Conservation (phyloP, 2,797 vertebrate genomes). For the Halcyon leucocephala region DNA sequence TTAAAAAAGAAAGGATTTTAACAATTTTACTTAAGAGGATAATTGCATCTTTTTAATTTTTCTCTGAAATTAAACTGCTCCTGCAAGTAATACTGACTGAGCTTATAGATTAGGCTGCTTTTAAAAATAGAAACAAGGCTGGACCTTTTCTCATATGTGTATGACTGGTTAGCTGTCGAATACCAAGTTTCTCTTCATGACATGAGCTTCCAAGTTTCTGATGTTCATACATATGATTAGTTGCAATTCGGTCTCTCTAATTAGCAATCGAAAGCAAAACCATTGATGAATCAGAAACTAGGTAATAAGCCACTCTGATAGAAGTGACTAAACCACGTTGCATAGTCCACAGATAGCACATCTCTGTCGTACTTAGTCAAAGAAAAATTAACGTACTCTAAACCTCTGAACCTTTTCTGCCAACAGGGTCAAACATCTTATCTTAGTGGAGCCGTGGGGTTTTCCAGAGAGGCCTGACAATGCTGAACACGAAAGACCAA, state of each 20-base stretch:
- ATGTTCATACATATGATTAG: neutral
- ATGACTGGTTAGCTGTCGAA: neutral
- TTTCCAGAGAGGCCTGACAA: constrained; percentile 88
- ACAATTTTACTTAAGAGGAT: neutral
- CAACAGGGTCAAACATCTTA: constrained; percentile 89
- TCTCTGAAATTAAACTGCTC: neutral
- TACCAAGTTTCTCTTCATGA: neutral
- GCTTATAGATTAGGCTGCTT: neutral
- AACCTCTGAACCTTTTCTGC: constrained; percentile 48
- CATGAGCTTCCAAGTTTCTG: neutral
- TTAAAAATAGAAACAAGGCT: neutral
- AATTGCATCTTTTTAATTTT: neutral
- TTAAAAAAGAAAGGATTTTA: neutral
- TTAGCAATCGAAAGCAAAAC: neutral
- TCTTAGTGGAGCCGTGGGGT: constrained; percentile 97
- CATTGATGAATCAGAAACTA: neutral
- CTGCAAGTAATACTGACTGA: neutral
- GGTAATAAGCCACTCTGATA: neutral
- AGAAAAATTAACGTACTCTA: neutral
- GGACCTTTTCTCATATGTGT: neutral
- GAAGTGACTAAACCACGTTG: neutral
- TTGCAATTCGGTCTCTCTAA: neutral
- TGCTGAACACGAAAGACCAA: constrained; percentile 85
- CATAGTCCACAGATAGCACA: neutral
- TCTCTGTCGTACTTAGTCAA: neutral